These are phyloP conservation scores for Falcunculus frontatus DNA, from an alignment of 2,113 vertebrate genomes.

Conservation along the genomic window DNA sequence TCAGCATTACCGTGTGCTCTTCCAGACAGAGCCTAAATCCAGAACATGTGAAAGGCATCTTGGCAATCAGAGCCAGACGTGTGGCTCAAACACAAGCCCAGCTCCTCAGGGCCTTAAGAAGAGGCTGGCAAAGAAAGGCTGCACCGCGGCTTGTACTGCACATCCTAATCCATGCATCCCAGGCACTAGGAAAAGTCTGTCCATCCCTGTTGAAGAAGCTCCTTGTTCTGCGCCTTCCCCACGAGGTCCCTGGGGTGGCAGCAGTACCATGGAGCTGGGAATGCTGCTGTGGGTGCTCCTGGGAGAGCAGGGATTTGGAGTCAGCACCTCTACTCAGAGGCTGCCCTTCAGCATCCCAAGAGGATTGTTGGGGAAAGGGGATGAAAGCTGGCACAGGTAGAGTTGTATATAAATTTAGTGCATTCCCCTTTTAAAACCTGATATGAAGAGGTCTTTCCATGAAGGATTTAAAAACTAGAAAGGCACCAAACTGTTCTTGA, in stretches of 20 bases:
- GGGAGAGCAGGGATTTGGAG: background rate
- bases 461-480: background rate
- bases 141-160: background rate
- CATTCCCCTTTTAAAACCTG: background rate
- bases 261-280: background rate
- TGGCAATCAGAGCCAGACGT: background rate
- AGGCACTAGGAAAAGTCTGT: background rate
- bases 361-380: background rate
- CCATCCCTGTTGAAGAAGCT: background rate
- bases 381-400: background rate
- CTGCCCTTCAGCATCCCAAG: fast-evolving
- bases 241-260: background rate
- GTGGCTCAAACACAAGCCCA: background rate
- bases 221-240: background rate
- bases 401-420: background rate
- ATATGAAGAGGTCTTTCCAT: background rate
- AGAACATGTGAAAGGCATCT: conserved; percentile 2
- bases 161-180: background rate
- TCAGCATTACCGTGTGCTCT: background rate
- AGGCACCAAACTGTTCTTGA: background rate
- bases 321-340: background rate
- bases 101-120: background rate
- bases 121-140: background rate
- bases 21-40: conserved; percentile 31
- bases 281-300: background rate